These are phyloP conservation scores for Astreopora myriophthalma DNA, from an alignment of 64 coral and sea anemone species.

Conservation along the genomic window DNA sequence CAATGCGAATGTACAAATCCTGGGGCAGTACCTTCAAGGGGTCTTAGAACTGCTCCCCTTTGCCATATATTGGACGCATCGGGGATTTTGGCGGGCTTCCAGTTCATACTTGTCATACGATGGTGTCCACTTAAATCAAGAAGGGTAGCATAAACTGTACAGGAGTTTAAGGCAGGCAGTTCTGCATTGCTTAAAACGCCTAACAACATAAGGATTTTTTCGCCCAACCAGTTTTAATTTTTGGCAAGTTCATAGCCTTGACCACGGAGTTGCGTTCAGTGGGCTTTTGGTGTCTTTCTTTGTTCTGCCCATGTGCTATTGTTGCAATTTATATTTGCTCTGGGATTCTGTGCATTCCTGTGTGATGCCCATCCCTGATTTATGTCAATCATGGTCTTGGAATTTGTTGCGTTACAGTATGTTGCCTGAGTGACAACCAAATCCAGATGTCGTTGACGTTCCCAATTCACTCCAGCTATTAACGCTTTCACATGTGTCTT, in stretches of 20 bases:
- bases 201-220: neutral
- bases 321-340: neutral
- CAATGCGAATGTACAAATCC: constrained; percentile 4
- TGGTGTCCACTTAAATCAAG: constrained; percentile 5
- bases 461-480: constrained; percentile 24
- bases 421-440: neutral
- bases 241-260: neutral
- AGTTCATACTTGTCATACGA: constrained; percentile 30
- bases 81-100: neutral
- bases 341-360: neutral
- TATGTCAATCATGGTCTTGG: neutral
- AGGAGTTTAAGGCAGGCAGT: neutral
- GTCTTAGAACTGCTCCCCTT: neutral
- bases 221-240: too few species aligned
- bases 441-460: neutral
- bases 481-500: constrained; percentile 8
- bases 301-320: too few species aligned
- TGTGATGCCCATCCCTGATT: too few species aligned
- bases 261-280: constrained; percentile 6
- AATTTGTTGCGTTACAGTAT: too few species aligned
- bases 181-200: constrained; percentile 13
- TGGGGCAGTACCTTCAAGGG: neutral
- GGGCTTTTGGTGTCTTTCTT: too few species aligned
- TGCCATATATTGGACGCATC: neutral
- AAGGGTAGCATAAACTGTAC: neutral